Base-by-base conservation (phyloP, 53 echinoderm and acorn worm species). In the Crossaster papposus region DNA sequence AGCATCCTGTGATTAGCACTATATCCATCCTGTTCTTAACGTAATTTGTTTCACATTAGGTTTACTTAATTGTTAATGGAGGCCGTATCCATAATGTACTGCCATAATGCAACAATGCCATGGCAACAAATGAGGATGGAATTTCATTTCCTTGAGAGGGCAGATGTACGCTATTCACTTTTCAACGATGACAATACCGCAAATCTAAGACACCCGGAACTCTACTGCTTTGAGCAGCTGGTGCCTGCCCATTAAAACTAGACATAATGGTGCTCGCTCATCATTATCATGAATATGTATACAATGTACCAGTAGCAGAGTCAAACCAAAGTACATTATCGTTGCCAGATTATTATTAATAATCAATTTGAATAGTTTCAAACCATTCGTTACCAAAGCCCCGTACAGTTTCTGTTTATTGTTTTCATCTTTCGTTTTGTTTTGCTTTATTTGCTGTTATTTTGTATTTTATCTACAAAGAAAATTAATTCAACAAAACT, bases 71-170 rank as follows among this genome's bases (percentile, higher is more conserved):
- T 18, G 65, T 11, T 13, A 8, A 28, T 12, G 3, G 70, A 29
- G 0, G 0, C 15, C 33, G 13, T 13, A 85, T 30, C 52, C 36
- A 26, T 20, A 30, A 14, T 64, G 51, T 34, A 38, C 63, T 32
- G 20, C 64, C 24, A 24, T 31, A 58, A 76, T 26, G 63, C 87
- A 87, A 35, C 75, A 14, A 77, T 62, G 77, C 26, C 87, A n/a
- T 33, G 77, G 87, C 87, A 87, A 87, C 87, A 55, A 77, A 87
- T 87, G 87, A 87, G 87, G 70, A 87, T 14, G 77, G 11, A 36
- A 63, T 20, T 55, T 77, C 36, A 58, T 87, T 87, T 87, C 87
- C 87, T 87, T 51, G 85, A 54, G n/a, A 72, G 29, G 80, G 62
- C 58, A 80, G 80, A 80, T 80, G 80, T 31, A 22, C 32, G 11